Conservation (phyloP, 2,113 vertebrate genomes). For the Platysteira castanea region DNA sequence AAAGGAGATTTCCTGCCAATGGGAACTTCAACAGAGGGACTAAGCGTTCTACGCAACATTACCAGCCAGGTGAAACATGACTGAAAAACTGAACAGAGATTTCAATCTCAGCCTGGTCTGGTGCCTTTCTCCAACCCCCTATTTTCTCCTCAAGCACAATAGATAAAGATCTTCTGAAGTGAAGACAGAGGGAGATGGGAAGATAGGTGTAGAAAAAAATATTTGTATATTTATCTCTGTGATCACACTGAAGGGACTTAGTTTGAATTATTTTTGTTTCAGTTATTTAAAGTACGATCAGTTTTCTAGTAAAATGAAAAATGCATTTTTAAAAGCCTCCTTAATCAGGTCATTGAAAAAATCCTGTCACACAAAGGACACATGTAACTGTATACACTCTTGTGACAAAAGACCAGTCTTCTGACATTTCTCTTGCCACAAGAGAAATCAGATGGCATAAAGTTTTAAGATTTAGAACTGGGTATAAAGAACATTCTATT, state of each 20-base stretch:
- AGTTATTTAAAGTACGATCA: background rate
- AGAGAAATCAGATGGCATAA: background rate
- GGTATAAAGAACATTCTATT: background rate
- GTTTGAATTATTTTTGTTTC: background rate
- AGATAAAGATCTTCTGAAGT: slow-evolving; percentile 11
- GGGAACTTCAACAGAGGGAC: background rate
- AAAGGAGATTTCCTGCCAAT: background rate
- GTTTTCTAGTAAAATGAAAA: background rate
- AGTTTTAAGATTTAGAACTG: background rate
- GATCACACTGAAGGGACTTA: background rate
- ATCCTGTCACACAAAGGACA: background rate
- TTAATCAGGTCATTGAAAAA: slow-evolving; percentile 6
- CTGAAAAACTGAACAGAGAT: background rate
- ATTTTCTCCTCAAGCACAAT: background rate
- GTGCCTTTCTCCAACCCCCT: background rate
- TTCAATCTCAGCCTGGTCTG: background rate
- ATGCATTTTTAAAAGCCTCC: background rate
- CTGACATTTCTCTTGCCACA: background rate
- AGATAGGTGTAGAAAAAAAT: background rate
- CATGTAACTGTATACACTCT: background rate
- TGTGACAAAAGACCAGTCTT: background rate
- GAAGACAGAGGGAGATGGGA: background rate
- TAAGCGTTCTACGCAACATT: background rate
- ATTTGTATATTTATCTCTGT: background rate
- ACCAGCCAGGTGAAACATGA: background rate